Base-by-base conservation (phyloP, 2,888 invertebrate genomes). In the Oligia latruncula region DNA sequence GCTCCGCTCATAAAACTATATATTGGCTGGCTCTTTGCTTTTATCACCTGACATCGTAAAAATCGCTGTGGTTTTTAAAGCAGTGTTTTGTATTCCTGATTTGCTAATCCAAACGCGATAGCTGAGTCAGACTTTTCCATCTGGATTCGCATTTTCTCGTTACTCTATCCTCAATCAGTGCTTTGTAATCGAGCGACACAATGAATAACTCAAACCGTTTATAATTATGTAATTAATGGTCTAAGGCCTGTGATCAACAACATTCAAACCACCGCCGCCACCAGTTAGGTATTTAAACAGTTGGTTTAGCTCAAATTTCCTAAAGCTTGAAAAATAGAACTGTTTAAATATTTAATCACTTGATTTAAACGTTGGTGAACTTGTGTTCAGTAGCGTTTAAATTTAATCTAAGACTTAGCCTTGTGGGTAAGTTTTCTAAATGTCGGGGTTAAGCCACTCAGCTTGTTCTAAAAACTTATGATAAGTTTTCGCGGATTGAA, bases 81-180 rank as follows among this genome's bases (percentile, higher is more conserved):
- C 64, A 70, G 6, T 82, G 49, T 60, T 58, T 83, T 43, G 77
- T 60, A 52, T 66, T 52, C 20, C 46, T 60, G 13, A 64, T 58
- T 70, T 68, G 23, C 17, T 70, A 17, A 52, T 71, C 5, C 6
- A 65, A 35, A 65, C 23, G 3, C n/a, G 35, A 29, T 40, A 29
- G 2, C 8, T 35, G 8, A 46, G 5, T 11, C 15, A 67, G 17
- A 67, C 15, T n/a, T n/a, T 46, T 55, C 17, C 0, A 2, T 15
- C 11, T 11, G n/a, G 15, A 23, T 65, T 58, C n/a, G 11, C 15
- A 64, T 35, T 58, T 62, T 60, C 15, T 9, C 29, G 8, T n/a
- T n/a, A 64, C 6, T 9, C 6, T 17, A n/a, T 43, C 29, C 13
- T 15, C 3, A 23, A 49, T 67, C 49, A 46, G 6, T 49, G 43